A percentile compares a stretch with the other conserved stretches of the same genome.
phyloP scores from a whole-genome alignment of 1,140 invertebrate species.

The Triops longicaudatus region DNA sequence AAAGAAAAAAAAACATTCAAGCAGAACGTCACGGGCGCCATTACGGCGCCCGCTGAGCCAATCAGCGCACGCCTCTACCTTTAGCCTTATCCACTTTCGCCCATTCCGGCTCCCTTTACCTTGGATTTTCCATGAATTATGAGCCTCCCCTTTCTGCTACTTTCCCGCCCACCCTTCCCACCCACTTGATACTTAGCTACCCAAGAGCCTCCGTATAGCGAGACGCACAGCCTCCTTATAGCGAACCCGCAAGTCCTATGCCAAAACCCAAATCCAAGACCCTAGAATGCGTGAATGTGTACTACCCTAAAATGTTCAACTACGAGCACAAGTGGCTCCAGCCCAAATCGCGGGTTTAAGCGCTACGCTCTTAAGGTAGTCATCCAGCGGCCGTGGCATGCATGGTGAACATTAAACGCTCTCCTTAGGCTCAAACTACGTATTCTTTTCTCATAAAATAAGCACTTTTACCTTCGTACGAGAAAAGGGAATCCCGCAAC shows the following conservation, averaged over 20 bases:
- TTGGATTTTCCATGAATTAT: background rate
- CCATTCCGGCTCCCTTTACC: background rate
- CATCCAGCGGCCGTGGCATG: too few relatives aligned
- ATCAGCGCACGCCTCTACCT: background rate
- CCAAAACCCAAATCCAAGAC: background rate
- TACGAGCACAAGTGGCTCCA: background rate
- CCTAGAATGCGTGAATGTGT: background rate
- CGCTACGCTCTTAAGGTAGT: background rate
- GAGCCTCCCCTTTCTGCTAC: background rate
- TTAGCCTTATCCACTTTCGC: background rate
- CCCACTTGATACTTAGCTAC: background rate
- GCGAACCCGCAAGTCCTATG: background rate
- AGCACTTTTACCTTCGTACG: too few relatives aligned
- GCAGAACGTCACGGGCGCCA: background rate
- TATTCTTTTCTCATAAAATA: too few relatives aligned
- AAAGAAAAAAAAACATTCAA: background rate
- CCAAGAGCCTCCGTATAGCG: background rate
- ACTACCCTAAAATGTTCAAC: background rate
- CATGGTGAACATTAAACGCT: too few relatives aligned
- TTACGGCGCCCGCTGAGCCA: background rate
- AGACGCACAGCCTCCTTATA: background rate
- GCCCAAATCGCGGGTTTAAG: background rate
- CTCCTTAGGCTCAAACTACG: too few relatives aligned
- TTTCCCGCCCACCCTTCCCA: background rate
- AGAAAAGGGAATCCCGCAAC: too few relatives aligned